Base-by-base conservation (phyloP, 2,888 invertebrate species). In the Serrognathus titanus region DNA sequence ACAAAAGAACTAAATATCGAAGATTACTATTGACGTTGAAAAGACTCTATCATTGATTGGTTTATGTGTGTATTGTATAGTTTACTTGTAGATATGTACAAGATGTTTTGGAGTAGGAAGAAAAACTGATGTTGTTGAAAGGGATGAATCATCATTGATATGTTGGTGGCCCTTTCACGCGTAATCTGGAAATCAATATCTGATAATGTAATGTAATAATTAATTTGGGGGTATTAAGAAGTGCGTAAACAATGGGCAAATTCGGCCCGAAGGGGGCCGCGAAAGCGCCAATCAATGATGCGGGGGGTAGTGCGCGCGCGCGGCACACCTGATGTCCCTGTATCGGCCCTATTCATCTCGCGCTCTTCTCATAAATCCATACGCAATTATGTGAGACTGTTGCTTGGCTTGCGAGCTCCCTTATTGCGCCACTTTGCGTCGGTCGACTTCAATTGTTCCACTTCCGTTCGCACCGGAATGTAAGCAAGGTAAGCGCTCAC, bases 261-360 rank as follows among this genome's bases (percentile, higher is more conserved):
- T 66, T 66, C 64, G 63, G 61, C 58, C 59, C 59, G 61, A 64
- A 65, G 66, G 67, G 68, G 63, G 63, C 63, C 62, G 63, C 51
- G 65, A 59, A 66, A 64, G 67, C 69, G 70, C 72, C 73, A 73
- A 74, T 73, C 74, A 71, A 75, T 74, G 73, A 72, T 69, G 66
- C 61, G 61, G 64, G 65, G 63, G 62, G 60, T 57, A 64, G 64
- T 66, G 71, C 73, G 74, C 71, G 62, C 65, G 71, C 72, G 73
- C 73, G 72, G 65, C 72, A 71, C 73, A 74, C 74, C 74, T 74
- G 73, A 69, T 63, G 62, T 37, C 62, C 58, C 49, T 50, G 51
- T 43, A 51, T 64, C 60, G 58, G 51, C 40, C 62, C 63, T 58
- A 66, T 67, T 67, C 69, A 59, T 60, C 64, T 62, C 66, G 61